Percentiles rank a stretch among this genome's conserved stretches.
These are phyloP conservation scores for Aplochiton taeniatus DNA, from an alignment of 2,797 vertebrate genomes.

Conservation along the genomic window DNA sequence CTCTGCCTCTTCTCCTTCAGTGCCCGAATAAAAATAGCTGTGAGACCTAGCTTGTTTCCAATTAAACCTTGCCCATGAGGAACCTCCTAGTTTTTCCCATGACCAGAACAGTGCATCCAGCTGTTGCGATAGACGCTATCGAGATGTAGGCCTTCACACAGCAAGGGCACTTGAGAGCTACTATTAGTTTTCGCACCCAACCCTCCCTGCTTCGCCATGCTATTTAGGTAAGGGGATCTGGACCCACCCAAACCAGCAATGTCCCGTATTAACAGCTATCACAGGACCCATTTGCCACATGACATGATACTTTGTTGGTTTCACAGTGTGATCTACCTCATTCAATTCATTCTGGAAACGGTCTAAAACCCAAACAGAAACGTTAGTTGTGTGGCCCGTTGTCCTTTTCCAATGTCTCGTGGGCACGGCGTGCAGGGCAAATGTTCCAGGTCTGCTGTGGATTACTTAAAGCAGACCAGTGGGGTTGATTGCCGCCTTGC, in stretches of 20 bases:
- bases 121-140: slow-evolving; percentile 60
- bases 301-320: slow-evolving; percentile 21
- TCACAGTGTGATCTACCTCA: too few relatives aligned
- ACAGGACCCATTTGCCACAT: slow-evolving; percentile 62
- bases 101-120: slow-evolving; percentile 58
- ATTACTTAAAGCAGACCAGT: slow-evolving; percentile 31
- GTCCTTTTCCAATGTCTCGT: background rate
- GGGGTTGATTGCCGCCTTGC: slow-evolving; percentile 29
- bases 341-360: too few relatives aligned
- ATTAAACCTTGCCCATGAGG: slow-evolving; percentile 47
- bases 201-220: slow-evolving; percentile 52
- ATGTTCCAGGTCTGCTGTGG: slow-evolving; percentile 20
- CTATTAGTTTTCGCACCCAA: slow-evolving; percentile 64
- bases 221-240: slow-evolving; percentile 73
- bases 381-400: slow-evolving; percentile 13
- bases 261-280: slow-evolving; percentile 55
- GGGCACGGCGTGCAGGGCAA: slow-evolving; percentile 38
- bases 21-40: slow-evolving; percentile 47
- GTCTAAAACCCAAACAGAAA: too few relatives aligned
- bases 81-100: slow-evolving; percentile 48
- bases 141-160: slow-evolving; percentile 58
- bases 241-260: slow-evolving; percentile 75
- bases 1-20: slow-evolving; percentile 4
- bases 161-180: slow-evolving; percentile 49
- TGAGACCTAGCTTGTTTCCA: slow-evolving; percentile 39